Conservation (phyloP, 2,888 invertebrate genomes). For the Agrilus cyanescens region DNA sequence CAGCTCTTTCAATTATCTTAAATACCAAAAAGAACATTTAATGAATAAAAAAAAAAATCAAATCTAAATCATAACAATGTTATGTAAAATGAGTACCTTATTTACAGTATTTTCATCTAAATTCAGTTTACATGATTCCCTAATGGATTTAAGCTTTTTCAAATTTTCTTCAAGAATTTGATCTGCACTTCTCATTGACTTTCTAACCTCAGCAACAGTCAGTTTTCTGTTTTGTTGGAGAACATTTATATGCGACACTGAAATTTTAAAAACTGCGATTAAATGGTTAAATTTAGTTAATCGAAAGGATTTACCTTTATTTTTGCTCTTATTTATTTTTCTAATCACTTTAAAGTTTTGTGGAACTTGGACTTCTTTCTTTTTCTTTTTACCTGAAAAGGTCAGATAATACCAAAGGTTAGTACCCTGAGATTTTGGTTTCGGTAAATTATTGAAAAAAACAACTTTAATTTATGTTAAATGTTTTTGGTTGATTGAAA, state of each 20-base stretch:
- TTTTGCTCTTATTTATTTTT: slow-evolving; percentile 18
- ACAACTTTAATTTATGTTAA: no score
- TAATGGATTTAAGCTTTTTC: slow-evolving; percentile 26
- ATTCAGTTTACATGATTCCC: slow-evolving; percentile 24
- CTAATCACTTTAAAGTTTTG: slow-evolving; percentile 22
- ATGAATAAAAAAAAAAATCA: not conserved
- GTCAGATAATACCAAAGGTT: no score
- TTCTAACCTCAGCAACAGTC: slow-evolving; percentile 27
- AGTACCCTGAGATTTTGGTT: no score
- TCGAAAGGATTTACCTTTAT: slow-evolving; percentile 18
- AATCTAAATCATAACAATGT: not conserved
- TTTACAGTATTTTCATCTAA: slow-evolving; percentile 25
- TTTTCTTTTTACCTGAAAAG: slow-evolving; percentile 14
- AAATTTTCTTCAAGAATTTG: slow-evolving; percentile 28
- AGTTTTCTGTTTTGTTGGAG: slow-evolving; percentile 20
- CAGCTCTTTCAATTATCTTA: slow-evolving; percentile 46
- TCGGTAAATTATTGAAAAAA: no score
- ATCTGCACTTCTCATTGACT: slow-evolving; percentile 24
- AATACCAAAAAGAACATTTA: slow-evolving; percentile 11
- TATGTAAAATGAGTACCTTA: slow-evolving; percentile 12
- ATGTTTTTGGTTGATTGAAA: no score
- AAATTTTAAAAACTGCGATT: not conserved
- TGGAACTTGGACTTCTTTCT: slow-evolving; percentile 21
- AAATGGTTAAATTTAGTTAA: not conserved
- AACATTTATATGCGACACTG: not conserved